Percentiles rank a stretch among this genome's conserved stretches.
Conservation (phyloP, 2,797 vertebrate species). For the Euthynnus affinis region DNA sequence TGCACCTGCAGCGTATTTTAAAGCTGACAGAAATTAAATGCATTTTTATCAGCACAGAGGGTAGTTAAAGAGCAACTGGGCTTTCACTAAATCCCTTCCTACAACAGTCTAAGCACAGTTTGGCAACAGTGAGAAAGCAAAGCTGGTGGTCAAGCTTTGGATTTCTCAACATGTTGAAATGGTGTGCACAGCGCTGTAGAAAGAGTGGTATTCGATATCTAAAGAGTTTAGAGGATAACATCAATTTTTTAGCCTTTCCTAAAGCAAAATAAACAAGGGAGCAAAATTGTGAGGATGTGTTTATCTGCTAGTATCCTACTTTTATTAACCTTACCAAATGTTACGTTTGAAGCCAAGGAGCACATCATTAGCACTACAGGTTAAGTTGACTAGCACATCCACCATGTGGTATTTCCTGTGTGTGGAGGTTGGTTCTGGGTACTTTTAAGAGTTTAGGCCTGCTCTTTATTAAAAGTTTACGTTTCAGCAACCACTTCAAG, state of each 20-base stretch:
- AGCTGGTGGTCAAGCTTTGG: too few relatives aligned
- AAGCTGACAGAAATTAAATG: not conserved
- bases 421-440: too few relatives aligned
- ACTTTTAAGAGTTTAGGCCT: not conserved
- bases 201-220: too few relatives aligned
- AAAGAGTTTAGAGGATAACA: too few relatives aligned
- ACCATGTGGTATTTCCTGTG: too few relatives aligned
- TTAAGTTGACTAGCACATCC: too few relatives aligned
- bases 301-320: not conserved
- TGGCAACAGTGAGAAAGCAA: not conserved
- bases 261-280: too few relatives aligned
- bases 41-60: slow-evolving; percentile 1
- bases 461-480: not conserved
- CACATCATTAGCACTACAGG: not conserved
- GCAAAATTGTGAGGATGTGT: too few relatives aligned
- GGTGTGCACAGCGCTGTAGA: too few relatives aligned
- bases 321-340: not conserved
- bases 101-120: not conserved
- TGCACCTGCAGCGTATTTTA: not conserved
- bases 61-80: not conserved
- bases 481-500: too few relatives aligned
- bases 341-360: not conserved
- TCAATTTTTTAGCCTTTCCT: too few relatives aligned
- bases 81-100: not conserved
- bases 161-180: too few relatives aligned